Conservation (phyloP, 2,888 invertebrate species). For the Eupithecia exiguata region DNA sequence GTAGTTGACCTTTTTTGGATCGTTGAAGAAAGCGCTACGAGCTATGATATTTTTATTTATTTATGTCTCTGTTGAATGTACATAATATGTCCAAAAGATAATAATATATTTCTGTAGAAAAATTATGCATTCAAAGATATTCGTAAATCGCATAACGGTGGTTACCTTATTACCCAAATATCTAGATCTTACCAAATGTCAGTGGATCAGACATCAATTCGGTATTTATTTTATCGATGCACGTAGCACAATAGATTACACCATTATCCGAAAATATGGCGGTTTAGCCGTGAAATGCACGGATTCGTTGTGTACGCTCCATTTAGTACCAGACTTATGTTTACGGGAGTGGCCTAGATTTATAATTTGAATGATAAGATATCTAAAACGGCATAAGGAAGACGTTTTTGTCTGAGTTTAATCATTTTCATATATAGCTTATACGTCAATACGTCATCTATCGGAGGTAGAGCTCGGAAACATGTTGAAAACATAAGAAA, state of each 20-base stretch:
- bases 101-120: no score
- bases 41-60: no score
- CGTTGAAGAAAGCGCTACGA: neutral
- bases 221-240: constrained; percentile 60
- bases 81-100: neutral
- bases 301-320: constrained; percentile 64
- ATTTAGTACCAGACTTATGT: constrained; percentile 53
- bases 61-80: neutral
- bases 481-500: neutral
- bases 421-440: neutral
- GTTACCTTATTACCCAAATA: neutral
- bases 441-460: neutral
- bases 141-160: neutral
- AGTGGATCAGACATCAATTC: constrained; percentile 10
- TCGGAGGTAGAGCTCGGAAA: neutral
- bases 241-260: constrained; percentile 61
- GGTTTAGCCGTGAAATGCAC: constrained; percentile 56
- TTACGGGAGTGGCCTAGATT: constrained; percentile 13
- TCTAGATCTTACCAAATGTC: constrained; percentile 3
- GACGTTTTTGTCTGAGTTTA: neutral
- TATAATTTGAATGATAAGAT: neutral
- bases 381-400: neutral
- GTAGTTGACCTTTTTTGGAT: neutral
- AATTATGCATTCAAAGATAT: no score
- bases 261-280: constrained; percentile 48